Base-by-base conservation (phyloP, 2,113 vertebrate genomes). In the Phalacrocorax carbo region DNA sequence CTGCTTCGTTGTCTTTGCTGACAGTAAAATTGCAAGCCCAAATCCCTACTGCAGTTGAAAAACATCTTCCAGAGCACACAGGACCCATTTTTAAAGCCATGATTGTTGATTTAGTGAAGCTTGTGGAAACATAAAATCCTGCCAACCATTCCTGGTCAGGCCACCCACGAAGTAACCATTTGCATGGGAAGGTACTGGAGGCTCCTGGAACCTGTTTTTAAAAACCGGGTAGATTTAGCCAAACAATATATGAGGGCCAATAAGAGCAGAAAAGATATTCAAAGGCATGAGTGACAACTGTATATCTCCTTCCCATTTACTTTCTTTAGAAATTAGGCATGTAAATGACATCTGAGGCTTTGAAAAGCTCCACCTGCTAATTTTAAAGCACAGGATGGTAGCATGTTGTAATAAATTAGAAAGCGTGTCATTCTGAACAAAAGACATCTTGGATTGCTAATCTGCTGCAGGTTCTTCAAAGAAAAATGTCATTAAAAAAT, bases 381-480 rank as follows among this genome's bases (percentile, higher is more conserved):
- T 97, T 94, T 97, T 94, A 91, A 94, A 91, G 61, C 0, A 7
- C 46, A 30, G n/a, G 54, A 82, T 87, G 66, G 36, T 82, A 79
- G 36, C 42, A 29, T 64, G 65, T 79, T 49, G 22, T 61, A 82
- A 94, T 84, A 84, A 94, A 95, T 91, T 82, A 93, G 54, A 82
- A 93, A 90, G 85, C 49, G 55, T 86, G 78, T 96, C 82, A 93
- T 91, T 94, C 73, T 89, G 86, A 96, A 96, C 83, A 96, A 96
- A 97, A 95, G 96, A n/a, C 36, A 79, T 87, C 81, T 94, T 87
- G 86, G 88, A 92, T 52, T 89, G 64, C 27, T 90, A 94, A 91
- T 76, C 76, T 95, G 62, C 81, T 89, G 73, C 66, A 94, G 34
- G 36, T 58, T 94, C 17, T 81, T 94, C 93, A 97, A 93, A 89